Percentiles rank a stretch among this genome's conserved stretches.
Conservation (phyloP, 2,113 vertebrate species). For the Cololabis saira region DNA sequence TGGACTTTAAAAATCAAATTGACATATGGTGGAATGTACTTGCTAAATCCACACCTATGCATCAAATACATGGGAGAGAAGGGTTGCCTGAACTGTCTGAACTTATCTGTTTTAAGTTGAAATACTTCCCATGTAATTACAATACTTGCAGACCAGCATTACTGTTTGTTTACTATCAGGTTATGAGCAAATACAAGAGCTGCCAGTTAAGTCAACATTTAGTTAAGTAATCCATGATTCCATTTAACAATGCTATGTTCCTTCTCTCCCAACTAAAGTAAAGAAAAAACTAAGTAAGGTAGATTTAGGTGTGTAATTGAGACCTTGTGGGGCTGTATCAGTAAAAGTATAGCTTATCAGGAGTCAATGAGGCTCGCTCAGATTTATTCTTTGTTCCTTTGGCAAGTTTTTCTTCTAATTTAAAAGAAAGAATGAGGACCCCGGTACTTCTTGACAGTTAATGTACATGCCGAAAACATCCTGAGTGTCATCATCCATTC, state of each 20-base stretch:
- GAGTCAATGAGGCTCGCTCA: constrained; percentile 57
- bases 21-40: too few species aligned
- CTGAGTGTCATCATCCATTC: too few species aligned
- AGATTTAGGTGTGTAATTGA: constrained; percentile 71
- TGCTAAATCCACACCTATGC: too few species aligned
- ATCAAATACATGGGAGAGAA: too few species aligned
- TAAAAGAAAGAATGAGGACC: too few species aligned
- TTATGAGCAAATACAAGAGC: constrained; percentile 21
- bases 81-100: too few species aligned
- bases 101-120: too few species aligned
- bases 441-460: too few species aligned
- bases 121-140: too few species aligned
- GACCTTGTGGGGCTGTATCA: constrained; percentile 64
- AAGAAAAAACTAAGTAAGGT: constrained; percentile 67
- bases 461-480: constrained; percentile 47
- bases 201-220: constrained; percentile 55
- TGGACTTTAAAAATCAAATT: too few species aligned
- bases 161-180: constrained; percentile 1
- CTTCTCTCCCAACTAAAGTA: constrained; percentile 56
- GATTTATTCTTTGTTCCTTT: constrained; percentile 49
- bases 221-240: constrained; percentile 56
- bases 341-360: constrained; percentile 73
- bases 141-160: not conserved
- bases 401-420: too few species aligned
- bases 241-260: constrained; percentile 60